Percentiles rank a stretch among this genome's conserved stretches.
Conservation (phyloP, 2,888 invertebrate species). For the Polydrusus cervinus region DNA sequence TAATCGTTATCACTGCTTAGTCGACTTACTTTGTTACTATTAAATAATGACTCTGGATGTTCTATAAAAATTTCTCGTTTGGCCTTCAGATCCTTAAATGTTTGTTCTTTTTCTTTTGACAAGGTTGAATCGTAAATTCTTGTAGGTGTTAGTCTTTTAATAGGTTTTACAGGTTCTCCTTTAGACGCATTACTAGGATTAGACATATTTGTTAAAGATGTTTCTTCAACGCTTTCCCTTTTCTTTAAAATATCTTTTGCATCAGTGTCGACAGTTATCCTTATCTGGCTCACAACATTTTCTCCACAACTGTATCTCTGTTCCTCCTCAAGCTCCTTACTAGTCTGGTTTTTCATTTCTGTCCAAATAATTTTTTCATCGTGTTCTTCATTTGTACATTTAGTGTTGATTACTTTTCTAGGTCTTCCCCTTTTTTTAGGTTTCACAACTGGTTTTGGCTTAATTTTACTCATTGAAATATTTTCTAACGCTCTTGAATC, state of each 20-base stretch:
- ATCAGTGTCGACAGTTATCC: background rate
- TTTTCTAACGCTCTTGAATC: background rate
- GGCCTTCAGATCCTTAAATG: conserved; percentile 8
- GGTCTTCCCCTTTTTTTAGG: too few species aligned
- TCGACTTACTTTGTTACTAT: background rate
- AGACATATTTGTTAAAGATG: background rate
- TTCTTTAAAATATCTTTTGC: background rate
- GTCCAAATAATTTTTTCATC: too few species aligned
- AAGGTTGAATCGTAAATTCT: conserved; percentile 23
- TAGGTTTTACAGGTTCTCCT: background rate
- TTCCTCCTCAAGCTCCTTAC: background rate
- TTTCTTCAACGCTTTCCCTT: background rate
- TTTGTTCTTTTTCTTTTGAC: background rate
- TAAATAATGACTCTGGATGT: too few species aligned
- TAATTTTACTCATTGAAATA: background rate
- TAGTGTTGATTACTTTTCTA: background rate
- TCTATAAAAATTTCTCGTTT: background rate
- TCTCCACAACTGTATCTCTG: background rate
- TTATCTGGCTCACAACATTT: background rate
- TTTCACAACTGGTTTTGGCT: too few species aligned
- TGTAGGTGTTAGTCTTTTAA: conserved; percentile 39
- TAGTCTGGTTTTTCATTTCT: too few species aligned
- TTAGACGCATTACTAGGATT: background rate
- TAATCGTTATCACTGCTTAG: background rate
- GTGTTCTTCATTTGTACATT: background rate